Percentiles rank a stretch among this genome's conserved stretches.
phyloP scores from a whole-genome alignment of 2,113 vertebrate genomes.

The Asarcornis scutulata region DNA sequence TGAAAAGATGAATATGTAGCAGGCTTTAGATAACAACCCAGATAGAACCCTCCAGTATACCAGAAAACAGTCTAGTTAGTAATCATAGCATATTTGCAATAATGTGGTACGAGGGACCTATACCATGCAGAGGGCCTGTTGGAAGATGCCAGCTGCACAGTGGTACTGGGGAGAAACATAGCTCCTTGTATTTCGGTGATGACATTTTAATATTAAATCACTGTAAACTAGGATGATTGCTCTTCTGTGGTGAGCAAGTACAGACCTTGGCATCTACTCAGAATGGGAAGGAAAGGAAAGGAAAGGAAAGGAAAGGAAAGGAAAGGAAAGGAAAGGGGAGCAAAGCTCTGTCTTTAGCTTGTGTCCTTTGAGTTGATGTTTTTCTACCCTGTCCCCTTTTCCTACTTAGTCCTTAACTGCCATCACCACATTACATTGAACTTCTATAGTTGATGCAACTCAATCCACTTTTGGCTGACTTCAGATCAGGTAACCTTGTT shows the following conservation, averaged over 20 bases:
- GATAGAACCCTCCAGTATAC: background rate
- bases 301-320: background rate
- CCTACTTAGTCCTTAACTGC: background rate
- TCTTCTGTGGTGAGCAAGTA: background rate
- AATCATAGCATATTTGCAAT: accelerated
- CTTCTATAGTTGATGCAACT: background rate
- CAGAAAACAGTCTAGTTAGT: background rate
- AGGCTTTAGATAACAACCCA: background rate
- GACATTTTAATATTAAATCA: constrained; percentile 28
- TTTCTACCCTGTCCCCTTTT: background rate
- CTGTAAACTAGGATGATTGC: background rate
- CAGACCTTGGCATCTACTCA: background rate
- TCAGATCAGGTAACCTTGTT: background rate
- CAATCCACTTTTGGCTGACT: background rate
- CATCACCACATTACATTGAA: background rate
- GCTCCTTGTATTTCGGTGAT: background rate
- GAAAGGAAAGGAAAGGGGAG: background rate
- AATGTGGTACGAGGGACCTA: background rate
- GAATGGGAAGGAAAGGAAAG: background rate
- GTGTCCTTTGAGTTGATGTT: background rate
- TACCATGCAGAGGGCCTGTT: accelerated
- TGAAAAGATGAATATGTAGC: background rate
- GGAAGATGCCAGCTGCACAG: background rate
- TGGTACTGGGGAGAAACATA: background rate
- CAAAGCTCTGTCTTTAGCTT: background rate